These are phyloP conservation scores for Gobiocypris rarus DNA, from an alignment of 2,113 vertebrate genomes.

Conservation along the genomic window DNA sequence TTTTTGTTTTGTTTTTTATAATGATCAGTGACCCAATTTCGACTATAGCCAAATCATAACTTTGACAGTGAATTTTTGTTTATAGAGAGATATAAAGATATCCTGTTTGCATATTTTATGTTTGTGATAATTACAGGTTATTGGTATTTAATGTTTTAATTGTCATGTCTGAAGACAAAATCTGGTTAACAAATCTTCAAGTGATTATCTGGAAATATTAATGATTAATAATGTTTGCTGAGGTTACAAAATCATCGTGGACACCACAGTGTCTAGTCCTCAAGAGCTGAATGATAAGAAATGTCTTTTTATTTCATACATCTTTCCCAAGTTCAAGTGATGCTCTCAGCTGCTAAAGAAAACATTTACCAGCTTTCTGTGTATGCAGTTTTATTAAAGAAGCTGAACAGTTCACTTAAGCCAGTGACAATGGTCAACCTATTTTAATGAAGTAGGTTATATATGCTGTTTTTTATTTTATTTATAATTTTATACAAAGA, in stretches of 20 bases:
- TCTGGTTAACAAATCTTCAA: no score
- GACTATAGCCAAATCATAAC: no score
- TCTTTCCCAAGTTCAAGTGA: not conserved
- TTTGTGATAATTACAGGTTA: no score
- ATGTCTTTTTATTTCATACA: not conserved
- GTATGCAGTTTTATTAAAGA: not conserved
- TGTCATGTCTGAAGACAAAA: no score
- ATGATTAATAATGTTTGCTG: no score
- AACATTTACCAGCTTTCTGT: not conserved
- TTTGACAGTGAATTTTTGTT: no score
- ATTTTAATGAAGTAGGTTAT: not conserved
- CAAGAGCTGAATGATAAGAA: not conserved
- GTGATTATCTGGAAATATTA: no score
- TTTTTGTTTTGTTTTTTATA: no score
- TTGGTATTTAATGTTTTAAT: no score
- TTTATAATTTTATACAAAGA: not conserved
- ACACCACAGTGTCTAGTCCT: not conserved
- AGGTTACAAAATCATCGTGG: not conserved
- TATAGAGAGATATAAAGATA: not conserved
- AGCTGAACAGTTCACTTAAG: no score
- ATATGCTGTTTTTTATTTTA: not conserved
- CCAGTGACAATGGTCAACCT: not conserved
- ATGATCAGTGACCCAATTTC: not conserved
- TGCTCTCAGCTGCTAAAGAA: not conserved
- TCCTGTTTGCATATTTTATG: no score